Evolutionary conservation across 2,888 invertebrate species (phyloP), one percentile per base, ranked within the genome.

Genomic region (Cyrtodaria siliqua): DNA sequence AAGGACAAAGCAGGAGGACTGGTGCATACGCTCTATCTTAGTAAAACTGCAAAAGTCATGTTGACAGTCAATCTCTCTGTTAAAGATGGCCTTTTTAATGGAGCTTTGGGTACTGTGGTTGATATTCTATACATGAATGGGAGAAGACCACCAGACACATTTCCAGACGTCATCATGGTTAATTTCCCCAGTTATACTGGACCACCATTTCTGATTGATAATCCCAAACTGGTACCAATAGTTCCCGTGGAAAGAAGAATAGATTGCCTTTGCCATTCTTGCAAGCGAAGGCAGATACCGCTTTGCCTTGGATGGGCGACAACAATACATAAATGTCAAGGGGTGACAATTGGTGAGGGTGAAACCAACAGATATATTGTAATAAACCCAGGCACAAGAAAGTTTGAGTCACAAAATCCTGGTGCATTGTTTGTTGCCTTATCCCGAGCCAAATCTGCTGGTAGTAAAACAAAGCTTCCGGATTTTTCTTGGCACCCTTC

Each of bases 401-500:
- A 57, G 2, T 81, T 79, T 78, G 78, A 83, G 66, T 67, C 73
- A 0, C 44, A 18, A 68, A 80, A 71, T 57, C 71, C 80, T 42
- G 80, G 78, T 6, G 80, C 78, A 9, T 38, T 83, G 2, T 80
- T 69, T 80, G 80, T 83, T 56, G 75, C 82, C 14, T 56, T 82
- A 0, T 82, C 79, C 9, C 23, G 76, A 14, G 79, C 82, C 24
- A 80, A 78, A 61, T 42, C 69, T 50, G 47, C 75, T 20, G 83
- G 80, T 6, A 44, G 55, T 44, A n/a, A 27, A 6, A 27, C 4
- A 18, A 33, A n/a, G 24, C n/a, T 49, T 23, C 77, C 75, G 9
- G 82, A 82, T 55, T 79, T 83, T 72, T 71, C 69, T 9, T n/a
- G 77, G 79, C 71, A 83, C 62, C 72, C 74, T 24, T 20, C 38